Evolutionary conservation across 2,113 vertebrate species (phyloP).

Genomic region (Xyrauchen texanus): DNA sequence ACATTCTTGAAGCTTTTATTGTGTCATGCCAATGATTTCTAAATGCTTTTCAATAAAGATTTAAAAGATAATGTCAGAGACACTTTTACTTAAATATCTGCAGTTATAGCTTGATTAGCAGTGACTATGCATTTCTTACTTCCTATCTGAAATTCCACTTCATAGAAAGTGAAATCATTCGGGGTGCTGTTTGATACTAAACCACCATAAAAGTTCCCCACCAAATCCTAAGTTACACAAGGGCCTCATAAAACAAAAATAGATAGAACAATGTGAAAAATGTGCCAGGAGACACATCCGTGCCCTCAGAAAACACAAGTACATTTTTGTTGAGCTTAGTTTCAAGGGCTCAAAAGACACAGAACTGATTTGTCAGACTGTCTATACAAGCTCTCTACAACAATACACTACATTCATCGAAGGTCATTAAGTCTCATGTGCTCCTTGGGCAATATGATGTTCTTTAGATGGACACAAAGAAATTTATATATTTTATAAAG

Average conservation of each 20-base stretch:
- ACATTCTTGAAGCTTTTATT: too few species aligned
- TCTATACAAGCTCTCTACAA: background rate
- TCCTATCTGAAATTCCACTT: background rate
- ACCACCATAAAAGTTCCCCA: constrained; percentile 8
- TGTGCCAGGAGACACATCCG: background rate
- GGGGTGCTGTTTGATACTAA: background rate
- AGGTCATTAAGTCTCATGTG: background rate
- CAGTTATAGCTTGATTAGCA: background rate
- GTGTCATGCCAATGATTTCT: too few species aligned
- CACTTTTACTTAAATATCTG: too few species aligned
- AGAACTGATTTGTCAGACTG: background rate
- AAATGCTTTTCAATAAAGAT: too few species aligned
- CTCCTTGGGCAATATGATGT: background rate
- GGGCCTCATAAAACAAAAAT: background rate
- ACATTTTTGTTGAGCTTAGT: background rate
- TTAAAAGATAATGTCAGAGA: too few species aligned
- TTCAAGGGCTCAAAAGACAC: background rate
- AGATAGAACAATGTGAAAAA: background rate
- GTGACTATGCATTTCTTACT: background rate
- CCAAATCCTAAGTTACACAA: constrained; percentile 20
- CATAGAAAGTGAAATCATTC: constrained; percentile 23
- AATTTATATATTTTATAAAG: too few species aligned
- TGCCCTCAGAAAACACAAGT: background rate
- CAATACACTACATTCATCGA: background rate
- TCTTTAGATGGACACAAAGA: background rate